phyloP scores from a whole-genome alignment of 2,888 invertebrate species.

The Seladonia tumulorum region DNA sequence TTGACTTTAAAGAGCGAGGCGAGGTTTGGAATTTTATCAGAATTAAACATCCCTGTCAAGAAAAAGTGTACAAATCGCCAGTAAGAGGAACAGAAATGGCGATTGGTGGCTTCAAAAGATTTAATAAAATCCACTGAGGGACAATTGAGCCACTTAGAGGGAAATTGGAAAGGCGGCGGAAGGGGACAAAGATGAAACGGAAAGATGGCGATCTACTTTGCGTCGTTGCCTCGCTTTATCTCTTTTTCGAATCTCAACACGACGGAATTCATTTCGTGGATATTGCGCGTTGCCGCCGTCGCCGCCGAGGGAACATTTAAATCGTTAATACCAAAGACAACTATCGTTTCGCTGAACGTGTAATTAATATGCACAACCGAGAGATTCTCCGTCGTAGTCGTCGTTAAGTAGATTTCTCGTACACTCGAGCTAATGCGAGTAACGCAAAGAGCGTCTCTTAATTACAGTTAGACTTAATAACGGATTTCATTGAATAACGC shows the following conservation, averaged over 20 bases:
- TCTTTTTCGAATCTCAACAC: constrained; percentile 25
- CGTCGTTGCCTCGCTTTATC: constrained; percentile 12
- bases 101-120: constrained; percentile 73
- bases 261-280: constrained; percentile 12
- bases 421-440: constrained; percentile 21
- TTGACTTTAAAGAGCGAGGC: not conserved
- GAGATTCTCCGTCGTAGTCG: not conserved
- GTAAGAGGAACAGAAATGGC: not conserved
- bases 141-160: constrained; percentile 72
- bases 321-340: constrained; percentile 19
- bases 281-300: constrained; percentile 1
- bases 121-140: constrained; percentile 79
- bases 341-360: constrained; percentile 7
- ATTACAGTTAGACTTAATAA: constrained; percentile 38
- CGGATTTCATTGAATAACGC: constrained; percentile 30
- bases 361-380: constrained; percentile 28
- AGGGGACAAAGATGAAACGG: constrained; percentile 42
- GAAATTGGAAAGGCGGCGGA: constrained; percentile 44
- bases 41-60: too few relatives aligned
- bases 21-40: not conserved
- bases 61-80: not conserved
- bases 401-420: constrained; percentile 32
- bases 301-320: constrained; percentile 17
- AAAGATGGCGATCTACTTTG: not conserved
- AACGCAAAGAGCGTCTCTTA: constrained; percentile 34